These are phyloP conservation scores for Rhopalosiphum maidis DNA, from an alignment of 1,140 invertebrate species.

Conservation along the genomic window DNA sequence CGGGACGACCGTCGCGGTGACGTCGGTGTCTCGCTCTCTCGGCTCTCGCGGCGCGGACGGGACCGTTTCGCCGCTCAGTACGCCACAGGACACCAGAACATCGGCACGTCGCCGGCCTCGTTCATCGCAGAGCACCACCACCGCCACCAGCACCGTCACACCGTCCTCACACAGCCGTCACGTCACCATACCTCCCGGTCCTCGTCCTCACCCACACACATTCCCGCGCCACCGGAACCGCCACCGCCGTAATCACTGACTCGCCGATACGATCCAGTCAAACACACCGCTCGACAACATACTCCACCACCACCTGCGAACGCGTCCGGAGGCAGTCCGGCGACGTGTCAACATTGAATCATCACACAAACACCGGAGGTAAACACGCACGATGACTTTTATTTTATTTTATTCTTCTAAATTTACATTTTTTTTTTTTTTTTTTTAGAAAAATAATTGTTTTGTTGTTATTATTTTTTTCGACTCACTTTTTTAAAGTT, in stretches of 20 bases:
- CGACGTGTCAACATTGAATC: constrained; percentile 21
- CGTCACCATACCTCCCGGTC: no score
- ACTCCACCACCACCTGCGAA: neutral
- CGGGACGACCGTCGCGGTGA: neutral
- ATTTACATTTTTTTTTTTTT: neutral
- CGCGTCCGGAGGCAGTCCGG: neutral
- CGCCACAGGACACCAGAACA: neutral
- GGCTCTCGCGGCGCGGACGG: neutral
- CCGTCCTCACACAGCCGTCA: neutral
- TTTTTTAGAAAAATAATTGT: no score
- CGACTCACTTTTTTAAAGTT: no score
- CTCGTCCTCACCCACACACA: neutral
- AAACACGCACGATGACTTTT: neutral
- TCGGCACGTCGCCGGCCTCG: neutral
- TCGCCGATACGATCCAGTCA: neutral
- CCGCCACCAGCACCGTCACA: neutral
- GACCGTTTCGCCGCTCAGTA: constrained; percentile 19
- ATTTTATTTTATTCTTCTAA: no score
- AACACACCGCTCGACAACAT: neutral
- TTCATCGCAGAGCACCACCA: neutral
- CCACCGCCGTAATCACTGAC: constrained; percentile 7
- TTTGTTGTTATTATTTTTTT: no score
- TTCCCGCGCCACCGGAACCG: neutral
- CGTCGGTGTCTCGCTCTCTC: constrained; percentile 34
- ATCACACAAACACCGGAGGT: neutral